Evolutionary conservation across 1,140 invertebrate genomes (phyloP), one percentile per base, ranked within the genome.

Genomic region (Panagrolaimus sp.): DNA sequence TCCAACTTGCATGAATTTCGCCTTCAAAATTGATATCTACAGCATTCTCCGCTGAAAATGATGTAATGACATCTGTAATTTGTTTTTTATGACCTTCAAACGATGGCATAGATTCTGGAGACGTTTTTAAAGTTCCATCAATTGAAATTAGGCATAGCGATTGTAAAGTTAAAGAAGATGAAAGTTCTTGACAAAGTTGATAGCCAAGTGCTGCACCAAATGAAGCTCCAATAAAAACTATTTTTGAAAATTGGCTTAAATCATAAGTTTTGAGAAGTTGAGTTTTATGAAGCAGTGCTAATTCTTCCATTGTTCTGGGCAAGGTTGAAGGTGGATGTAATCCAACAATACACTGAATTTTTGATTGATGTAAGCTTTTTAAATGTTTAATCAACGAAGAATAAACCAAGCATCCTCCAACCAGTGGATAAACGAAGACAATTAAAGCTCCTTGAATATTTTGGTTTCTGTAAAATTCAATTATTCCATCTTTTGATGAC

Each of bases 1-100:
- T 57, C 51, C 51, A 57, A 57, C 51, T 57, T 57, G n/a, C 20
- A 0, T 57, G 14, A 57, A 16, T 20, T 57, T 57, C 51, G 11
- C 9, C n/a, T 57, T 57, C 51, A 25, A 27, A n/a, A 25, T 20
- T 27, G 9, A n/a, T 9, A 8, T 9, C 20, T 20, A 11, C 20
- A 25, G 11, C 11, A 13, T n/a, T n/a, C n/a, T 57, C 51, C 9
- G 27, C 8, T 57, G 20, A 20, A 20, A 25, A 27, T 3, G 9
- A 11, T 20, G 20, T n/a, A 11, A 11, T 27, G 11, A 57, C 20
- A 20, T 57, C 9, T 4, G 4, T 1, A 0, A 57, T 57, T 13
- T 57, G 51, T 20, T 13, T 57, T 57, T 23, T 16, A 16, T 57
- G 51, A 11, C 11, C n/a, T 4, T 57, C 51, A 23, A 57, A n/a